Percentiles rank a stretch among this genome's conserved stretches.
phyloP scores from a whole-genome alignment of 2,113 vertebrate genomes.

The Strix uralensis region DNA sequence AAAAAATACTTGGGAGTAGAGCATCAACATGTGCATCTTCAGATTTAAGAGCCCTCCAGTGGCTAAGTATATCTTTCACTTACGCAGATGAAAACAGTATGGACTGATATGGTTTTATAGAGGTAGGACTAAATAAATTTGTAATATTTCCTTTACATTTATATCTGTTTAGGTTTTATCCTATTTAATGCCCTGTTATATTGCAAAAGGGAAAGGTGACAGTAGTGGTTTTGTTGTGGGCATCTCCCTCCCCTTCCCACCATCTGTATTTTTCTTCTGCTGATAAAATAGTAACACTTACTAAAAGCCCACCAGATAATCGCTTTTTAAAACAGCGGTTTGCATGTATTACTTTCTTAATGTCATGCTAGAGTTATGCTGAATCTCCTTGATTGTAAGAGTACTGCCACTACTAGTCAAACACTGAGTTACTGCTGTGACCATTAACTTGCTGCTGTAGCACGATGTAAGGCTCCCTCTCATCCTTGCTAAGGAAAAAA shows the following conservation, averaged over 20 bases:
- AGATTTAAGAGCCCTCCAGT: conserved; percentile 16
- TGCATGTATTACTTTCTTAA: background rate
- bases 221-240: background rate
- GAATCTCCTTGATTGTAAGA: background rate
- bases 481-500: background rate
- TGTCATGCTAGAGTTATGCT: background rate
- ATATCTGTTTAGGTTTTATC: background rate
- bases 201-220: background rate
- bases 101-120: background rate
- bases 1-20: background rate
- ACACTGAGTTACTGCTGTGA: background rate
- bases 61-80: background rate
- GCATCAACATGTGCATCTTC: background rate
- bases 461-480: background rate
- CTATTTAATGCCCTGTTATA: background rate
- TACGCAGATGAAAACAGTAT: background rate
- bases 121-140: background rate
- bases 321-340: background rate
- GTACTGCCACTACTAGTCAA: background rate
- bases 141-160: background rate
- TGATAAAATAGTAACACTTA: background rate
- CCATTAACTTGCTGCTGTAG: background rate
- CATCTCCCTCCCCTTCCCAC: background rate
- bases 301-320: background rate
- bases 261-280: background rate